phyloP scores from a whole-genome alignment of 2,888 invertebrate species.

The Drosophila falleni region DNA sequence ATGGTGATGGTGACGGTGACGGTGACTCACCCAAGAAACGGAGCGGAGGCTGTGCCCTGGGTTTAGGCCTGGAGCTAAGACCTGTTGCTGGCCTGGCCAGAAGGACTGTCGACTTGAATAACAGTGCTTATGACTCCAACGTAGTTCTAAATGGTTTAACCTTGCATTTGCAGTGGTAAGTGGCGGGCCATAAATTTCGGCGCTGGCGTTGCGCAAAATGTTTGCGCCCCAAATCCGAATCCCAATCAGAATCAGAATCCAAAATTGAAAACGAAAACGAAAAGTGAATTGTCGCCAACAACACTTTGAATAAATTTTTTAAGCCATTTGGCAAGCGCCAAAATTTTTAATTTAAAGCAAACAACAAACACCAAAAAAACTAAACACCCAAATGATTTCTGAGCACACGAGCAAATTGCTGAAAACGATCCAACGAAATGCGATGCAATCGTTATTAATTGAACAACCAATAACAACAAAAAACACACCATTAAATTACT shows the following conservation, averaged over 20 bases:
- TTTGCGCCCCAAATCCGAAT: conserved; percentile 51
- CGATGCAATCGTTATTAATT: conserved; percentile 46
- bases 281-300: conserved; percentile 76
- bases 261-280: conserved; percentile 62
- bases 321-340: conserved; percentile 62
- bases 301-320: conserved; percentile 71
- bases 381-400: conserved; percentile 39
- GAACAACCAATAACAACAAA: conserved; percentile 20
- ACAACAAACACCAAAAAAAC: conserved; percentile 30
- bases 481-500: conserved; percentile 11
- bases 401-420: conserved; percentile 35
- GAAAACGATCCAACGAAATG: conserved; percentile 8
- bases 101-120: conserved; percentile 36
- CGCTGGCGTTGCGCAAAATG: conserved; percentile 63
- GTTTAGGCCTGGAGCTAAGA: conserved; percentile 30
- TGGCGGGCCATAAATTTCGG: conserved; percentile 73
- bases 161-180: conserved; percentile 70
- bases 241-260: conserved; percentile 42
- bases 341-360: conserved; percentile 43
- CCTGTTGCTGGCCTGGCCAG: conserved; percentile 33
- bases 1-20: conserved; percentile 23
- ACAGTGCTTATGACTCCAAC: background rate
- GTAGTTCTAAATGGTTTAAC: conserved; percentile 70
- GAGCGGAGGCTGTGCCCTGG: conserved; percentile 20
- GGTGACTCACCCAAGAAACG: conserved; percentile 62